Evolutionary conservation across 2,113 vertebrate genomes (phyloP), one percentile per base, ranked within the genome.

Genomic region (Nycticorax nycticorax): DNA sequence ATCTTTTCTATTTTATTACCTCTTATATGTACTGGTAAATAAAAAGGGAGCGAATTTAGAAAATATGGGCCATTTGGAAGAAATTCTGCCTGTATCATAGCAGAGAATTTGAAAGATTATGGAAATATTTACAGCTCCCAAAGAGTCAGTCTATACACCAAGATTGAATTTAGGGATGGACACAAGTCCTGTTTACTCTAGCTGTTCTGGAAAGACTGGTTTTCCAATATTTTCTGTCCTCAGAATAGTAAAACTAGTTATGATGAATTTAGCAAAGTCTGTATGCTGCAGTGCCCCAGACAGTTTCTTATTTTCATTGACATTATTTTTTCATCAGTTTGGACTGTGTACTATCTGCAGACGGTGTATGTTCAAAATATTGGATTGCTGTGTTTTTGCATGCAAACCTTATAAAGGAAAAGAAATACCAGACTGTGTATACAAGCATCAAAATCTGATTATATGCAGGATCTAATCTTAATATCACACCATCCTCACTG

Each of bases 381-480:
- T 93, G 85, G 62, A 91, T 76, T 78, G 52, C 81, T 88, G 41
- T 74, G 68, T 50, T 97, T 96, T 97, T 98, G 86, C 97, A 97
- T 97, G 95, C 80, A 95, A 97, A 97, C 94, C 92, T 97, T 97
- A 96, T 97, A 85, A 96, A 96, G 91, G 80, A 96, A 97, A 93
- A 93, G 74, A 41, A 97, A 92, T 95, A 96, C 64, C 96, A 96
- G 93, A 84, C 69, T 97, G 69, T 97, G 86, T 93, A 81, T 97
- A 97, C 79, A 96, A 95, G 96, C 93, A 48, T 97, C 92, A 94
- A 96, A 95, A 98, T 97, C 93, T 98, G 97, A 98, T 98, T 98
- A 97, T 97, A 97, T 97, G 95, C 95, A 97, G 94, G 98, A 98
- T 95, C 95, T 97, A 98, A 98, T 98, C 97, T 98, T 96, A 97